phyloP scores from a whole-genome alignment of 2,888 invertebrate genomes.

The Agrilus mali region DNA sequence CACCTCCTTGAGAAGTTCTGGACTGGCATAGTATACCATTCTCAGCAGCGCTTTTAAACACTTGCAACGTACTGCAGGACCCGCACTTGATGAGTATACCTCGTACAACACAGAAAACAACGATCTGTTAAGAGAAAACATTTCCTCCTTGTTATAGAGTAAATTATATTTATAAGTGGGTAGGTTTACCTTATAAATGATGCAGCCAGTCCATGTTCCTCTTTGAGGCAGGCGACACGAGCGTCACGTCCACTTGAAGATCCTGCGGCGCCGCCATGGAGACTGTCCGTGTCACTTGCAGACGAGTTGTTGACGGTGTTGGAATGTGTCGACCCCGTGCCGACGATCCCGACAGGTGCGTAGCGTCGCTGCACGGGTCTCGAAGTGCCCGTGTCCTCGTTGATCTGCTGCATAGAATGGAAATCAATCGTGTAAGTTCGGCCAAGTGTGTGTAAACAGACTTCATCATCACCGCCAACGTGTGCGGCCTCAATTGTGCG shows the following conservation, averaged over 20 bases:
- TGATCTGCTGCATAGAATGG: conserved; percentile 95
- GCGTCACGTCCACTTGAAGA: conserved; percentile 42
- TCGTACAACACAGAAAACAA: conserved; percentile 93
- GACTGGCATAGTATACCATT: conserved; percentile 90
- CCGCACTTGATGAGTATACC: conserved; percentile 96
- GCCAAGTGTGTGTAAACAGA: conserved; percentile 82
- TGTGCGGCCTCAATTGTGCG: conserved; percentile 92
- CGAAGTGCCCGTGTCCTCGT: conserved; percentile 93
- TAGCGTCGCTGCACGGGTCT: conserved; percentile 78
- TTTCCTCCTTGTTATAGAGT: too few species aligned
- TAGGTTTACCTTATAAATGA: conserved; percentile 38
- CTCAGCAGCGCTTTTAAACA: conserved; percentile 90
- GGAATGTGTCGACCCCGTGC: conserved; percentile 27
- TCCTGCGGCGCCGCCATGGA: conserved; percentile 20
- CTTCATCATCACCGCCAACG: conserved; percentile 89
- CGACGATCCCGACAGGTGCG: conserved; percentile 40
- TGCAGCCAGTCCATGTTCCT: conserved; percentile 57
- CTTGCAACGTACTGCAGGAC: conserved; percentile 93
- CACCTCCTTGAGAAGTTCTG: conserved; percentile 69
- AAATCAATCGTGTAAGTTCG: conserved; percentile 94
- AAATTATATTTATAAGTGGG: too few species aligned
- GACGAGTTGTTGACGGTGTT: conserved; percentile 3
- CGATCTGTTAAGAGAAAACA: conserved; percentile 38
- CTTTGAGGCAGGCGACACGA: conserved; percentile 54
- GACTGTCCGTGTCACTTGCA: not conserved